Evolutionary conservation across 2,888 invertebrate species (phyloP).

Genomic region (Lasius fuliginosus): DNA sequence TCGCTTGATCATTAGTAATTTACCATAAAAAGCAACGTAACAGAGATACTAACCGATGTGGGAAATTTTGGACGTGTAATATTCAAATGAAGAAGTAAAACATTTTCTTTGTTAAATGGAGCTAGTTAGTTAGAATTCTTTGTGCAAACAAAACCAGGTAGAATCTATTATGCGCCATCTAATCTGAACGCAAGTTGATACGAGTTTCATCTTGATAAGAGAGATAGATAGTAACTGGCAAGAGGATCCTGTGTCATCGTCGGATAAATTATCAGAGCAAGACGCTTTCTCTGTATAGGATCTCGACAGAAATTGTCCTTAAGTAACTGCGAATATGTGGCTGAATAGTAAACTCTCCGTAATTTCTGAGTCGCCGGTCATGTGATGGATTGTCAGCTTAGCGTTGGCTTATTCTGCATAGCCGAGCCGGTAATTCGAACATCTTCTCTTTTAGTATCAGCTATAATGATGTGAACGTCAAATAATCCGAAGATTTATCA

Average conservation of each 20-base stretch:
- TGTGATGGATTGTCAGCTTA: slow-evolving; percentile 65
- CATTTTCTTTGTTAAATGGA: neutral
- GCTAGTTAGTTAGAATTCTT: neutral
- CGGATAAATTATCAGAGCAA: slow-evolving; percentile 4
- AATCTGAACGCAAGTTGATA: slow-evolving; percentile 31
- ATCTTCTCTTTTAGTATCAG: slow-evolving; percentile 27
- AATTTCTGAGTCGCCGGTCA: slow-evolving; percentile 13
- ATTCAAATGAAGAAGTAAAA: neutral
- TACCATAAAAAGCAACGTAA: neutral
- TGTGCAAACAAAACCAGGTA: neutral
- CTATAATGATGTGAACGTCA: slow-evolving; percentile 15
- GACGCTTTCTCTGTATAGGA: slow-evolving; percentile 1
- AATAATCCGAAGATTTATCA: slow-evolving; percentile 45
- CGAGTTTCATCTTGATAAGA: slow-evolving; percentile 5
- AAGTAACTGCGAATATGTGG: slow-evolving; percentile 40
- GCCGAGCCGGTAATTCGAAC: slow-evolving; percentile 54
- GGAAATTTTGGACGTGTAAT: neutral
- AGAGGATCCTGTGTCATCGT: neutral
- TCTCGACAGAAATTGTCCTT: slow-evolving; percentile 48
- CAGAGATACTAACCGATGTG: neutral
- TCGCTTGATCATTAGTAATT: neutral
- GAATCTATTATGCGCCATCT: neutral
- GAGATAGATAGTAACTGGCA: neutral
- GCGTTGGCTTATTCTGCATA: slow-evolving; percentile 49
- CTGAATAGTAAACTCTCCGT: slow-evolving; percentile 31